These are phyloP conservation scores for Struthio camelus DNA, from an alignment of 2,113 vertebrate species.

Conservation along the genomic window DNA sequence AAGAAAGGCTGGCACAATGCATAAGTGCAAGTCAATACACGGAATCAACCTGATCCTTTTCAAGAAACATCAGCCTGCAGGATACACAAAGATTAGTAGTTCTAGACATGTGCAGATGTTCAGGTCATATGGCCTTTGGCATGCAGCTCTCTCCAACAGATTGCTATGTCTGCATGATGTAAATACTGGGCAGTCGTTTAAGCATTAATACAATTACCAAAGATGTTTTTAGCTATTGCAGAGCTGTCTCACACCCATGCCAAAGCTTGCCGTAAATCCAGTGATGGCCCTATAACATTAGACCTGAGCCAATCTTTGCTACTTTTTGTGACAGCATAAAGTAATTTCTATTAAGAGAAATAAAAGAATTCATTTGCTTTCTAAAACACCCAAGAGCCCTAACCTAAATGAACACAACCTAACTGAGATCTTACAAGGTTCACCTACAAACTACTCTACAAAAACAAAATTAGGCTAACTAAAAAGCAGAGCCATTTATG, in stretches of 20 bases:
- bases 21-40: neutral
- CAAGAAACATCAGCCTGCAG: neutral
- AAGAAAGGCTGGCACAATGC: neutral
- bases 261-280: neutral
- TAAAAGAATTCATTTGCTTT: neutral
- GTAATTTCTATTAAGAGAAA: neutral
- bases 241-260: neutral
- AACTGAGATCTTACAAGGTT: neutral
- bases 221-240: neutral
- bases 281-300: neutral
- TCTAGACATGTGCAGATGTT: neutral
- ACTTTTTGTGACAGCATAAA: neutral
- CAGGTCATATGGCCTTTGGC: accelerated
- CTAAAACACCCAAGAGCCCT: neutral
- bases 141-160: neutral
- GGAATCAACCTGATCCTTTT: neutral
- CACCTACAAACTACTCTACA: neutral
- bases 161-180: neutral
- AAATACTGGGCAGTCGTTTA: neutral
- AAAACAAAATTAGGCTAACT: neutral
- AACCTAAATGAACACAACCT: neutral
- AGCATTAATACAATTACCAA: neutral
- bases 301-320: neutral
- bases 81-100: accelerated
- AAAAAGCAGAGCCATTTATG: neutral